A percentile compares a stretch with the other conserved stretches of the same genome.
Conservation (phyloP, 2,888 invertebrate genomes). For the Callyntrura guangdongensis region DNA sequence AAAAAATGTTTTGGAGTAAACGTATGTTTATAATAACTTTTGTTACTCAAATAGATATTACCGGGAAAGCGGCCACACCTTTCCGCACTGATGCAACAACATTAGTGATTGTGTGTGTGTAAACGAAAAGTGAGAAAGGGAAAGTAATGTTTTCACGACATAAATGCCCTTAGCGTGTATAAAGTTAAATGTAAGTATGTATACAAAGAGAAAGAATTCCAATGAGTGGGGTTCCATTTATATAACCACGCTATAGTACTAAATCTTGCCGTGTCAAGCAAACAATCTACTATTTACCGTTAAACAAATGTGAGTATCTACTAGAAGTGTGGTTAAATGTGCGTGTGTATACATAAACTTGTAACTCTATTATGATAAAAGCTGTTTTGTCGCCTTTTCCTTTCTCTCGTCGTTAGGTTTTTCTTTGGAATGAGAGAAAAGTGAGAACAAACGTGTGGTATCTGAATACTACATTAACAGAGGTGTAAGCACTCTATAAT, state of each 20-base stretch:
- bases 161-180: too few species aligned
- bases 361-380: conserved; percentile 25
- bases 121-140: conserved; percentile 43
- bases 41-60: conserved; percentile 9
- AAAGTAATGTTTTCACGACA: background rate
- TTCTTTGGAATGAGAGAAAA: conserved; percentile 17
- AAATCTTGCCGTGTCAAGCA: too few species aligned
- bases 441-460: conserved; percentile 19
- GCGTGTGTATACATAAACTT: background rate
- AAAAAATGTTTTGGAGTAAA: background rate
- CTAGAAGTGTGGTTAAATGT: background rate
- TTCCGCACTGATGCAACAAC: conserved; percentile 39
- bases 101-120: conserved; percentile 37
- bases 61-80: conserved; percentile 39
- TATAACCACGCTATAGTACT: background rate
- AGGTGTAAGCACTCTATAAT: background rate
- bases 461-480: conserved; percentile 16
- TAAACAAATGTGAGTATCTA: background rate
- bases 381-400: conserved; percentile 58
- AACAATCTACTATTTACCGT: too few species aligned
- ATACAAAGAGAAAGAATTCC: background rate
- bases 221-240: background rate
- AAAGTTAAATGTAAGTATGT: too few species aligned
- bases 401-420: conserved; percentile 52
- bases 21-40: background rate